Conservation (phyloP, 2,888 invertebrate species). For the Meta bourneti region DNA sequence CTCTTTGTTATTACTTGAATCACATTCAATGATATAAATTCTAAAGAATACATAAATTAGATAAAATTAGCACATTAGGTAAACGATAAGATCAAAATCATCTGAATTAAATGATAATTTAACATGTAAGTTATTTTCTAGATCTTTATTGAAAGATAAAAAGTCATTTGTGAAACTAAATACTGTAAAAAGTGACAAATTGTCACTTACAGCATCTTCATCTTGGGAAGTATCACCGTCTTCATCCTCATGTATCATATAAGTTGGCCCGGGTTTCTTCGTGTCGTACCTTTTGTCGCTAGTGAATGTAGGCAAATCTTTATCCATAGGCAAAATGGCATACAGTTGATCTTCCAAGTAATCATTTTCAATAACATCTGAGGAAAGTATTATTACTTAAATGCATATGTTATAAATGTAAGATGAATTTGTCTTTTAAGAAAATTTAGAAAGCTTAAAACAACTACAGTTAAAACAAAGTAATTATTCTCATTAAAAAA, state of each 20-base stretch:
- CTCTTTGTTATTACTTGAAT: no score
- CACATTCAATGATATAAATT: no score
- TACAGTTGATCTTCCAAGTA: constrained; percentile 69
- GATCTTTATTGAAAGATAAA: no score
- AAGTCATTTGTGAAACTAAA: no score
- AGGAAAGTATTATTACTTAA: background rate
- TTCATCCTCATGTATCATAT: constrained; percentile 85
- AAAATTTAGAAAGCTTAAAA: background rate
- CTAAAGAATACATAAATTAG: no score
- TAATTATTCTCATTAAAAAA: no score
- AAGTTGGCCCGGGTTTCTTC: constrained; percentile 95
- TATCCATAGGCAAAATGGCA: constrained; percentile 54
- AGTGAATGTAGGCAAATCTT: constrained; percentile 84
- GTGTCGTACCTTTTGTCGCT: constrained; percentile 94
- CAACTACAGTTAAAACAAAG: background rate
- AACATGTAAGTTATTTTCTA: no score
- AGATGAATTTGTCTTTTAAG: no score
- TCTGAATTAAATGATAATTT: no score
- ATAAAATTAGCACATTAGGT: no score
- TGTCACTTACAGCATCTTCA: constrained; percentile 78
- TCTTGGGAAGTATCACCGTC: constrained; percentile 78
- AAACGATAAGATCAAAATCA: no score
- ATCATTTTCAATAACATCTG: constrained; percentile 67
- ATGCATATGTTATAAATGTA: no score
- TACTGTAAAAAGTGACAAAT: background rate